A percentile compares a stretch with the other conserved stretches of the same genome.
Conservation (phyloP, 2,888 invertebrate species). For the Lasioglossum vierecki region DNA sequence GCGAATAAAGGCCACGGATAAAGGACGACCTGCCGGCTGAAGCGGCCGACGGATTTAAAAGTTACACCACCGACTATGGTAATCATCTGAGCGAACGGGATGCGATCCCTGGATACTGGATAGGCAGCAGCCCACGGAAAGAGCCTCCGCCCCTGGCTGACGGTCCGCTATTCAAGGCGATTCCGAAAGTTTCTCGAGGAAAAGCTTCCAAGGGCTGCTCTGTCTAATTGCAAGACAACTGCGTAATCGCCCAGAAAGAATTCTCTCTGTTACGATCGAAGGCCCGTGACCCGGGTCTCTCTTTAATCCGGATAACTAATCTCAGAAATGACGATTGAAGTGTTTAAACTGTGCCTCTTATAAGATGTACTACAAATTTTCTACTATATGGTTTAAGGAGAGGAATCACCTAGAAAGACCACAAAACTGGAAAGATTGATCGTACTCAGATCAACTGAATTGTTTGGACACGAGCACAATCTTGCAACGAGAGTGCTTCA, state of each 20-base stretch:
- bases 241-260: background rate
- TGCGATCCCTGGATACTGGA: constrained; percentile 28
- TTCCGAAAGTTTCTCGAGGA: background rate
- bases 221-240: background rate
- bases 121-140: background rate
- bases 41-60: constrained; percentile 52
- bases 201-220: background rate
- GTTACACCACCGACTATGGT: constrained; percentile 47
- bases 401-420: background rate
- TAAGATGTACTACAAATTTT: no score
- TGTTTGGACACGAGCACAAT: background rate
- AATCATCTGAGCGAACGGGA: constrained; percentile 38
- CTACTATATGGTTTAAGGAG: no score
- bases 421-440: background rate
- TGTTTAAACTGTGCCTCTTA: no score
- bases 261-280: background rate
- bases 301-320: background rate
- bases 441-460: background rate
- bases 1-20: constrained; percentile 50
- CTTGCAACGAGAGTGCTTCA: background rate
- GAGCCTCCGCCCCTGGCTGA: background rate
- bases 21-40: constrained; percentile 19
- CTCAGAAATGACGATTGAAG: background rate
- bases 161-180: background rate
- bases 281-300: no score